Base-by-base conservation (phyloP, 2,797 vertebrate genomes). In the Perodicticus potto region DNA sequence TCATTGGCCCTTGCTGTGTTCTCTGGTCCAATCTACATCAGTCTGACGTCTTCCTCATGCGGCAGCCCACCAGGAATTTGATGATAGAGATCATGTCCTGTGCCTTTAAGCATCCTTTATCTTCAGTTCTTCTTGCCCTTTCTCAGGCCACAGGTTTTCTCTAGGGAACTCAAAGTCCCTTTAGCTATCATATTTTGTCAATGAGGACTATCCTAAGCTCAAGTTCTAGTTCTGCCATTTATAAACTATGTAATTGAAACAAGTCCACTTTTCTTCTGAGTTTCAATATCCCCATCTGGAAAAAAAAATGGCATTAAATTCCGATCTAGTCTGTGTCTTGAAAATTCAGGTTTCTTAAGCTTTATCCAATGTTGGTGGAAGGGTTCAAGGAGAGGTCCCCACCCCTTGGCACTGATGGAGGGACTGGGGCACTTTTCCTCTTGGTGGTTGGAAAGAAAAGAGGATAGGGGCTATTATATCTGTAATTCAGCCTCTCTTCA, bases 1-100 rank as follows among this genome's bases (percentile, higher is more conserved):
- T 88, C 61, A 37, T 85, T 90, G 67, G 11, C 80, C 69, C 74
- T 67, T 92, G 76, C 57, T 93, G 80, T 59, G 37, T 63, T 92
- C 25, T 81, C n/a, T 92, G 55, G n/a, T 49, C 81, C 93, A 87
- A 65, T 19, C 27, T 73, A 8, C 27, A 83, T 11, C 74, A n/a
- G 57, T 67, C 23, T 77, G 29, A 80, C 86, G 84, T 89, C 17
- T 90, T 87, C 70, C 59, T 81, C 34, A 37, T 29, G 65, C 37
- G 85, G 22, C 37, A 86, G 45, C 63, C 65, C 34, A 69, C 34
- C 45, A 65, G 45, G 37, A 34, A 25, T 76, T 90, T 81, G 43
- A 70, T 45, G 45, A 65, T 69, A 76, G 27, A 63, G 45, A 78
- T 40, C 13, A 63, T 65, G 80, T 49, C 19, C 70, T 86, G 11